Conservation (phyloP, 2,113 vertebrate species). For the Lipophrys pholis region DNA sequence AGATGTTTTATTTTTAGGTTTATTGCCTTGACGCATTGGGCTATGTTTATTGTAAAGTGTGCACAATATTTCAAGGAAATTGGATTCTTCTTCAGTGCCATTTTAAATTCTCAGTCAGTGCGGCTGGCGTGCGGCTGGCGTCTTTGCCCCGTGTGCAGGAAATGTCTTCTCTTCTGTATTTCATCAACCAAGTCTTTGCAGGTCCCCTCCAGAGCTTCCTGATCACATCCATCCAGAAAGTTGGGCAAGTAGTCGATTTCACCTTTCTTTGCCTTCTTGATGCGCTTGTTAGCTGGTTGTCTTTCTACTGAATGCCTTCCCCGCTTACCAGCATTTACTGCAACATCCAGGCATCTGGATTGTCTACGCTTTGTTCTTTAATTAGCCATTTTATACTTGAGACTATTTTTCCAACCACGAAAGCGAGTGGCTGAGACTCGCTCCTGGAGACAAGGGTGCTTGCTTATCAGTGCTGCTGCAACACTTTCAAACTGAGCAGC, state of each 20-base stretch:
- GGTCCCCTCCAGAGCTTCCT: not conserved
- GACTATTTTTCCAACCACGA: constrained; percentile 22
- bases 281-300: constrained; percentile 7
- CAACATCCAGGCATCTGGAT: constrained; percentile 5
- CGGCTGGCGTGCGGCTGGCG: too few relatives aligned
- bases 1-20: too few relatives aligned
- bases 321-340: constrained; percentile 13
- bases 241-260: constrained; percentile 14
- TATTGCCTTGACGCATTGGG: too few relatives aligned
- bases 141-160: too few relatives aligned
- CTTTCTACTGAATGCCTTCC: not conserved
- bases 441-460: constrained; percentile 13
- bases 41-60: too few relatives aligned
- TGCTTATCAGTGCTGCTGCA: not conserved
- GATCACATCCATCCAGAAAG: constrained; percentile 12
- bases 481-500: constrained; percentile 10
- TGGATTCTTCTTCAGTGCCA: too few relatives aligned
- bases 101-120: too few relatives aligned
- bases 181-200: constrained; percentile 12
- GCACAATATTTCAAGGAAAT: too few relatives aligned
- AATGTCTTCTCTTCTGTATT: constrained; percentile 17
- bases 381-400: not conserved
- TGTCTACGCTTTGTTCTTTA: constrained; percentile 2
- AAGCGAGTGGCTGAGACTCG: not conserved
- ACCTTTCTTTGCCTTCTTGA: constrained; percentile 23